Evolutionary conservation across 1,140 invertebrate genomes (phyloP).

Genomic region (Octopus sinensis): DNA sequence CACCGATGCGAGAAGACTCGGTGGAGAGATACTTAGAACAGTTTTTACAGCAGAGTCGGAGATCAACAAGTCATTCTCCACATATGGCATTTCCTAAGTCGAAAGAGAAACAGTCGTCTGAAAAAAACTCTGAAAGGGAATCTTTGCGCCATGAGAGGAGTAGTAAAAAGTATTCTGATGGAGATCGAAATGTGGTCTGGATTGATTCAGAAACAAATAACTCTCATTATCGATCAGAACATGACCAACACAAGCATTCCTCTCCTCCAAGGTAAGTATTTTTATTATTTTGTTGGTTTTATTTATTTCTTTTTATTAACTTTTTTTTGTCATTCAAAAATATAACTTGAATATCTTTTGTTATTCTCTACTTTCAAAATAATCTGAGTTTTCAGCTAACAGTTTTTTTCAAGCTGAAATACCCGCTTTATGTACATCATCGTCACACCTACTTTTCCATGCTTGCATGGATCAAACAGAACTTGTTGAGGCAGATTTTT

Average conservation of each 20-base stretch:
- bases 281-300: background rate
- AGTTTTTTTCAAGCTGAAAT: too few relatives aligned
- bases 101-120: background rate
- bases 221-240: background rate
- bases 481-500: too few relatives aligned
- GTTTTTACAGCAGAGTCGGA: background rate
- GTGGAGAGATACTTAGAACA: conserved; percentile 4
- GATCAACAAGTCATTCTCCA: background rate
- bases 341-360: too few relatives aligned
- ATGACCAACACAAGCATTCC: background rate
- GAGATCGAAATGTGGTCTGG: background rate
- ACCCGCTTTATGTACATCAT: too few relatives aligned
- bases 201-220: background rate
- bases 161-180: background rate
- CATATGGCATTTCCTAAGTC: background rate
- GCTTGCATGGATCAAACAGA: too few relatives aligned
- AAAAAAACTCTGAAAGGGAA: background rate
- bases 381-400: too few relatives aligned
- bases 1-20: background rate
- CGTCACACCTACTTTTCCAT: too few relatives aligned
- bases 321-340: too few relatives aligned
- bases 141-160: background rate
- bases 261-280: background rate
- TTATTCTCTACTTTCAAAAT: too few relatives aligned
- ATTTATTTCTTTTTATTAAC: too few relatives aligned